Conservation (phyloP, 2,113 vertebrate genomes). For the Anguilla rostrata region DNA sequence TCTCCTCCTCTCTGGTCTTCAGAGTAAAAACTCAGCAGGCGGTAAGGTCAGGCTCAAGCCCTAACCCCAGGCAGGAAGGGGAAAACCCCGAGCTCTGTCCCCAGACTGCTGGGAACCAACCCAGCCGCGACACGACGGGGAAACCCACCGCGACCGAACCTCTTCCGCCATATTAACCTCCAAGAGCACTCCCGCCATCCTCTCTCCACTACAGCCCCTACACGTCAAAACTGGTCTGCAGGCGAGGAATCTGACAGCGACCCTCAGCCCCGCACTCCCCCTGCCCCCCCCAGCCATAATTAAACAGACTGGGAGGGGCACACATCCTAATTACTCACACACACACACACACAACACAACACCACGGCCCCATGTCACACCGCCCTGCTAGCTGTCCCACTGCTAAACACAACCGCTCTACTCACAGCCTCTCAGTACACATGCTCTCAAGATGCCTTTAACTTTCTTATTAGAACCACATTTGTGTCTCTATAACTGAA, state of each 20-base stretch:
- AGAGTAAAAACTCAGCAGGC: neutral
- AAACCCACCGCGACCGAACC: neutral
- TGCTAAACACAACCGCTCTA: too few relatives aligned
- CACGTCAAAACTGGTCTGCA: neutral
- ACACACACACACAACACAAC: slow-evolving; percentile 1
- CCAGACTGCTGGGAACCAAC: too few relatives aligned
- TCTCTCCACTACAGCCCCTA: too few relatives aligned
- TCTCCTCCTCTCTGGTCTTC: neutral
- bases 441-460: too few relatives aligned
- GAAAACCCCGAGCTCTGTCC: neutral
- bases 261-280: slow-evolving; percentile 8
- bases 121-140: neutral
- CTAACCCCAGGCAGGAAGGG: too few relatives aligned
- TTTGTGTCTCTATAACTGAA: too few relatives aligned
- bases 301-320: slow-evolving; percentile 50
- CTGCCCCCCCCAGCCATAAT: slow-evolving; percentile 26
- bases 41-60: neutral
- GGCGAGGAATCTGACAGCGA: slow-evolving; percentile 57
- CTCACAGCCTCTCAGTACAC: too few relatives aligned
- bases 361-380: too few relatives aligned
- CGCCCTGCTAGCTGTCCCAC: too few relatives aligned
- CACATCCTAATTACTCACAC: slow-evolving; percentile 55
- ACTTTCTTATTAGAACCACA: too few relatives aligned
- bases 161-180: neutral
- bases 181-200: neutral